Percentiles rank a stretch among this genome's conserved stretches.
phyloP scores from a whole-genome alignment of 2,797 vertebrate genomes.

The Okamejei kenojei region DNA sequence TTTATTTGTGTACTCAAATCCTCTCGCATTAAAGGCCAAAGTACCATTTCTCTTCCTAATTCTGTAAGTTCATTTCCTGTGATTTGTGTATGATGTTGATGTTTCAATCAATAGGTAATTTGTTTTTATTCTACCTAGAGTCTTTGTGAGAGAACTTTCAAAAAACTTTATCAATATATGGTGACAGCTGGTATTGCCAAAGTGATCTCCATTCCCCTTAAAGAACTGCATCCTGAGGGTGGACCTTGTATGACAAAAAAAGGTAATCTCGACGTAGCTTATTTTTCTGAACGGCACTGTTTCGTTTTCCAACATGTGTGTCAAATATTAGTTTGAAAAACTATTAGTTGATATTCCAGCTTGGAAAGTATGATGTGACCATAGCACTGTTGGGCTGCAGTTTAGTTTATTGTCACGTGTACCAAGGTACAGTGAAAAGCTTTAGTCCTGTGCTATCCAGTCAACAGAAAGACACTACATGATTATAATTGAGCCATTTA shows the following conservation, averaged over 20 bases:
- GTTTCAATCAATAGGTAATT: neutral
- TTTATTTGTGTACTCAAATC: too few species aligned
- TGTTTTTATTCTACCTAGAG: conserved; percentile 54
- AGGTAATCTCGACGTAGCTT: conserved; percentile 58
- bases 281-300: neutral
- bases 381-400: neutral
- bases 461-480: too few species aligned
- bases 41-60: too few species aligned
- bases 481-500: too few species aligned
- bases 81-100: too few species aligned
- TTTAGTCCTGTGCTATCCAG: too few species aligned
- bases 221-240: conserved; percentile 67
- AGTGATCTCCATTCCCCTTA: conserved; percentile 62
- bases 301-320: neutral
- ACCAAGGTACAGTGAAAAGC: too few species aligned
- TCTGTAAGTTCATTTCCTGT: too few species aligned
- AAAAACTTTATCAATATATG: conserved; percentile 78
- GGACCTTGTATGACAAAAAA: conserved; percentile 74
- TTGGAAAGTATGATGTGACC: neutral
- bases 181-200: conserved; percentile 70
- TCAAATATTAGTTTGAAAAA: neutral
- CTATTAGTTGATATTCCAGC: neutral
- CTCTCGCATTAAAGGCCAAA: too few species aligned
- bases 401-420: too few species aligned
- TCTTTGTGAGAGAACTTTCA: conserved; percentile 68